Base-by-base conservation (phyloP, 2,888 invertebrate genomes). In the Lasioglossum leucozonium region DNA sequence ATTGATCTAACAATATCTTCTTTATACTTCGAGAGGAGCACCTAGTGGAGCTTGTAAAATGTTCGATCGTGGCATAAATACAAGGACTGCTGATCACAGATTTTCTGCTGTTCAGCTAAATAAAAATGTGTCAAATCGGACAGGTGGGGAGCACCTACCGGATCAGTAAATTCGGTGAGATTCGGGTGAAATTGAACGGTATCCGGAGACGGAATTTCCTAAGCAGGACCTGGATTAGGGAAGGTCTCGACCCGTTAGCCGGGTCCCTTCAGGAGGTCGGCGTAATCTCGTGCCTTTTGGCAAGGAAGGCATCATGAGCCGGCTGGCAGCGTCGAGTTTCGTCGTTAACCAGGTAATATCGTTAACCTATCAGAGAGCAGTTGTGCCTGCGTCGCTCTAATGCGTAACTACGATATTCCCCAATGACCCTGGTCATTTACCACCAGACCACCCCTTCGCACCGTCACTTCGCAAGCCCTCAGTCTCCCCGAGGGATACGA, bases 331-430 rank as follows among this genome's bases (percentile, higher is more conserved):
- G 83, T 79, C 79, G 88, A 91, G 87, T 91, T 91, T 86, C 88
- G 79, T 87, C 91, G 91, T 91, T 89, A 91, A 85, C 82, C 83
- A 81, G 78, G 91, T 91, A 91, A 91, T 91, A 91, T 91, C 90
- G 91, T 93, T 93, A 91, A 91, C 91, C 92, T 91, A 92, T 93
- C 91, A 91, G 91, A 89, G 91, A 89, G 88, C 91, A 90, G 91
- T 91, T 90, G 92, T 90, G 90, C 90, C 87, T 79, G 88, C 83
- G 87, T 91, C 85, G 79, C 87, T 90, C 89, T 90, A 90, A 88
- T 89, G 89, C 87, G 89, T 89, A 91, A 90, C 91, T 88, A 87
- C 91, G 89, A 92, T 92, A 93, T 92, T 91, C 92, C 92, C 91
- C 84, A 85, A 88, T 91, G 93, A 92, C 89, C 89, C 87, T 83